Evolutionary conservation across 2,888 invertebrate species (phyloP).

Genomic region (Tupiocoris notatus): DNA sequence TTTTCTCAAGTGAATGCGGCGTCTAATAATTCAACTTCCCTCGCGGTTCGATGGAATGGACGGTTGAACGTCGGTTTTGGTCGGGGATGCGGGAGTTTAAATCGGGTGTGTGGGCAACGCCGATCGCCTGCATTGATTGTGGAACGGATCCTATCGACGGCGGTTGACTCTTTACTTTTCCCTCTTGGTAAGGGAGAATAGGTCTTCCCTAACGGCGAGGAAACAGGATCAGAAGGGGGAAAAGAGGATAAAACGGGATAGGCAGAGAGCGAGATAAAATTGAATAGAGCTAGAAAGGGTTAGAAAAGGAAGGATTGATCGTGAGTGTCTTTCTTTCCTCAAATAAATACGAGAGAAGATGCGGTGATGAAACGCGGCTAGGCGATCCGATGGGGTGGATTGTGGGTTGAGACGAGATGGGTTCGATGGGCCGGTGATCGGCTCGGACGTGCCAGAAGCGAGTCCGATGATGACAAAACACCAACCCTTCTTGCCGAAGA

Average conservation of each 20-base stretch:
- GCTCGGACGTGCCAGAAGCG: neutral
- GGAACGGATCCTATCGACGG: neutral
- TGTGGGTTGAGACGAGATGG: no score
- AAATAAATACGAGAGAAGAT: neutral
- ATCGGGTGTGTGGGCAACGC: neutral
- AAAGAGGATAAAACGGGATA: neutral
- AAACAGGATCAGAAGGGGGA: no score
- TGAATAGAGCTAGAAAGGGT: neutral
- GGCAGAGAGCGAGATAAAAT: neutral
- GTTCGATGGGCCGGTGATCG: neutral
- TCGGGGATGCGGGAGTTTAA: no score
- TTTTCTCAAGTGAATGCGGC: no score
- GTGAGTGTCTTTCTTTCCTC: neutral
- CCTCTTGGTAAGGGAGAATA: neutral
- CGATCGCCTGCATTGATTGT: neutral
- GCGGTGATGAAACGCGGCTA: no score
- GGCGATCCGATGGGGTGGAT: no score
- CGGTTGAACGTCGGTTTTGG: no score
- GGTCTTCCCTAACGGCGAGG: neutral
- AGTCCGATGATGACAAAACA: neutral
- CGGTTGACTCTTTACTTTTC: neutral
- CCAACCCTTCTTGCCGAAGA: no score
- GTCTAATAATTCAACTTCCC: no score
- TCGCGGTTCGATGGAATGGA: no score
- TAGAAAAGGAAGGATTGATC: neutral